These are phyloP conservation scores for Antechinus flavipes DNA, from an alignment of 2,113 vertebrate genomes.

Conservation along the genomic window DNA sequence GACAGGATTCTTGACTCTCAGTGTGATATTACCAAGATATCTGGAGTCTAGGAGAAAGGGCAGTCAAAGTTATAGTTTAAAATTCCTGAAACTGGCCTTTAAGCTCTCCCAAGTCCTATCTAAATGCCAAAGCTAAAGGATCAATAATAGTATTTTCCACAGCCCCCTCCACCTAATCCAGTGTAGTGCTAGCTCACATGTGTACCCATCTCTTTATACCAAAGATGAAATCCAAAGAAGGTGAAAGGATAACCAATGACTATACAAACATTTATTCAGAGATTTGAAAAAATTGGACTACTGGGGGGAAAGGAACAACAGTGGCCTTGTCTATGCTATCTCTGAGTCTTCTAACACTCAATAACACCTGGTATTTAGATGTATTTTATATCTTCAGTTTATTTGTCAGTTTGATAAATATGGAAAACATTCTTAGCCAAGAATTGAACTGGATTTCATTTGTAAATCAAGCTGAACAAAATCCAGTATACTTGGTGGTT, in stretches of 20 bases:
- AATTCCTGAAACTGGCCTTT: not conserved
- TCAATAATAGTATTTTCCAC: slow-evolving; percentile 55
- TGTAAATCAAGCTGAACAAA: slow-evolving; percentile 79
- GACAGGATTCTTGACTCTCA: not conserved
- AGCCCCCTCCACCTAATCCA: slow-evolving; percentile 25
- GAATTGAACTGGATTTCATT: slow-evolving; percentile 75
- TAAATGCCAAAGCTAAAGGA: not conserved
- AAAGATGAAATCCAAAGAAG: slow-evolving; percentile 59
- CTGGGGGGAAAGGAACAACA: slow-evolving; percentile 36
- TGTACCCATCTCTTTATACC: not conserved
- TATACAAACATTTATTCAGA: slow-evolving; percentile 53
- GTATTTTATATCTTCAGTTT: slow-evolving; percentile 72
- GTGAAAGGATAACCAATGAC: slow-evolving; percentile 54
- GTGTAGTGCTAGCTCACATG: slow-evolving; percentile 28
- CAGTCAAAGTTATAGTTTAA: not conserved
- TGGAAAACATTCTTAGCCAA: slow-evolving; percentile 74
- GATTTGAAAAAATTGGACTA: slow-evolving; percentile 66
- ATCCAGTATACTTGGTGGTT: slow-evolving; percentile 64
- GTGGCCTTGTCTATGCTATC: slow-evolving; percentile 39
- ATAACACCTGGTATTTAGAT: slow-evolving; percentile 74
- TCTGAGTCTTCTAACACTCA: slow-evolving; percentile 51
- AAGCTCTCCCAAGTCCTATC: not conserved
- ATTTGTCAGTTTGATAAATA: slow-evolving; percentile 81
- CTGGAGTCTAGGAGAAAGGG: not conserved
- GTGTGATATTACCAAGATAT: not conserved